A percentile compares a stretch with the other conserved stretches of the same genome.
phyloP scores from a whole-genome alignment of 2,888 invertebrate genomes.

The Xylophagus ater region DNA sequence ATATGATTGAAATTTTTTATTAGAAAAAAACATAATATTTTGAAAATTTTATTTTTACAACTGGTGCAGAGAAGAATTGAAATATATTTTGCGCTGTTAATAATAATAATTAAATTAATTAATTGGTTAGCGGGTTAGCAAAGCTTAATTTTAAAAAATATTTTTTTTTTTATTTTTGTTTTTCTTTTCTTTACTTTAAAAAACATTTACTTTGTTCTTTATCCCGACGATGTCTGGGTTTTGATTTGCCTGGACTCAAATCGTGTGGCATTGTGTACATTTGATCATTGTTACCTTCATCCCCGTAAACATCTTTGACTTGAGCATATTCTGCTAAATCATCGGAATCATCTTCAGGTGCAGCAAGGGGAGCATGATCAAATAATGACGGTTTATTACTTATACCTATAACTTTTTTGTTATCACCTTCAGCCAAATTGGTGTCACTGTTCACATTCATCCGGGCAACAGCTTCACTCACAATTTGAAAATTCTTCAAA shows the following conservation, averaged over 20 bases:
- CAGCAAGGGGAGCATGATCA: slow-evolving; percentile 63
- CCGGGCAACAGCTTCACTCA: slow-evolving; percentile 71
- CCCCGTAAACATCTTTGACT: slow-evolving; percentile 47
- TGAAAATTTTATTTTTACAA: no score
- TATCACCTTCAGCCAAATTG: slow-evolving; percentile 33
- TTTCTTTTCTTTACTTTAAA: slow-evolving; percentile 2
- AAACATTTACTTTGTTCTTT: slow-evolving; percentile 50
- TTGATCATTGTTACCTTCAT: slow-evolving; percentile 44
- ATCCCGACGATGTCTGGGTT: slow-evolving; percentile 48
- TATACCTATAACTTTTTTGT: slow-evolving; percentile 27
- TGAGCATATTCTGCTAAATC: slow-evolving; percentile 67
- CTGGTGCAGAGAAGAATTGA: no score
- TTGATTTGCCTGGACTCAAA: slow-evolving; percentile 49
- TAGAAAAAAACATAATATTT: no score
- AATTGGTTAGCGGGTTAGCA: no score
- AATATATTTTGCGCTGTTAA: no score
- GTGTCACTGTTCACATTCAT: slow-evolving; percentile 51
- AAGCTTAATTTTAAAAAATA: no score
- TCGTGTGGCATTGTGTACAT: slow-evolving; percentile 57
- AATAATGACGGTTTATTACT: slow-evolving; percentile 37
- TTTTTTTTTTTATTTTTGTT: slow-evolving; percentile 2
- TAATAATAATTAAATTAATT: no score
- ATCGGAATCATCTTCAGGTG: slow-evolving; percentile 56
- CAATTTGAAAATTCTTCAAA: slow-evolving; percentile 77
- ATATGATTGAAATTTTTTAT: background rate